These are phyloP conservation scores for Trachymyrmex cornetzi DNA, from an alignment of 1,140 invertebrate species.

Conservation along the genomic window DNA sequence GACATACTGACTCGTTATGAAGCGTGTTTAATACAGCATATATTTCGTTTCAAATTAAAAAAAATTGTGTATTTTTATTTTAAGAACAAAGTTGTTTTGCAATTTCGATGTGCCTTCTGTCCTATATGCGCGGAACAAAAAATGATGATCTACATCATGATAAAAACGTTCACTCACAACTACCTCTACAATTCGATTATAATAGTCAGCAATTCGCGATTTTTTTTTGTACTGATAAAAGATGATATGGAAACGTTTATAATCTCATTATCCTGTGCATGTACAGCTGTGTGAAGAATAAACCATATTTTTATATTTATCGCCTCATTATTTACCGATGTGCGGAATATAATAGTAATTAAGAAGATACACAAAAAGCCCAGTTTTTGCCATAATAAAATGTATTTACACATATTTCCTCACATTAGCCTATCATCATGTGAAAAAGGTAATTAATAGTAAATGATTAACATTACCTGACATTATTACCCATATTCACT, in stretches of 20 bases:
- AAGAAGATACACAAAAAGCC: conserved; percentile 39
- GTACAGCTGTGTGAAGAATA: conserved; percentile 72
- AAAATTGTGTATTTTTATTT: not conserved
- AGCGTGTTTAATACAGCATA: not conserved
- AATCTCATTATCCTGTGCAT: conserved; percentile 64
- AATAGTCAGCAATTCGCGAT: conserved; percentile 47
- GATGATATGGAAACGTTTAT: conserved; percentile 47
- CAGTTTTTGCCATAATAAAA: conserved; percentile 62
- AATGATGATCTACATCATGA: conserved; percentile 25
- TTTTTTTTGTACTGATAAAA: conserved; percentile 37
- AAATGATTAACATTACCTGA: conserved; percentile 60
- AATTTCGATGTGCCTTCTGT: conserved; percentile 63
- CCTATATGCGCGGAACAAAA: conserved; percentile 23
- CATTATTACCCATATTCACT: conserved; percentile 48
- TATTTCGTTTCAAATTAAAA: not conserved
- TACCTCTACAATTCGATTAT: conserved; percentile 53
- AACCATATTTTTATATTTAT: conserved; percentile 71
- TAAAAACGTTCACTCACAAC: conserved; percentile 27
- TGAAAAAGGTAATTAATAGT: conserved; percentile 64
- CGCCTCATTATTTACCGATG: not conserved
- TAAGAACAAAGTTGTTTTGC: not conserved
- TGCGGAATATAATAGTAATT: not conserved
- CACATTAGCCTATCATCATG: conserved; percentile 58
- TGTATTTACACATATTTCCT: conserved; percentile 65
- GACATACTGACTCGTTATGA: not conserved